Evolutionary conservation across 2,888 invertebrate genomes (phyloP), one percentile per base, ranked within the genome.

Genomic region (Meiosimyza platycephala): DNA sequence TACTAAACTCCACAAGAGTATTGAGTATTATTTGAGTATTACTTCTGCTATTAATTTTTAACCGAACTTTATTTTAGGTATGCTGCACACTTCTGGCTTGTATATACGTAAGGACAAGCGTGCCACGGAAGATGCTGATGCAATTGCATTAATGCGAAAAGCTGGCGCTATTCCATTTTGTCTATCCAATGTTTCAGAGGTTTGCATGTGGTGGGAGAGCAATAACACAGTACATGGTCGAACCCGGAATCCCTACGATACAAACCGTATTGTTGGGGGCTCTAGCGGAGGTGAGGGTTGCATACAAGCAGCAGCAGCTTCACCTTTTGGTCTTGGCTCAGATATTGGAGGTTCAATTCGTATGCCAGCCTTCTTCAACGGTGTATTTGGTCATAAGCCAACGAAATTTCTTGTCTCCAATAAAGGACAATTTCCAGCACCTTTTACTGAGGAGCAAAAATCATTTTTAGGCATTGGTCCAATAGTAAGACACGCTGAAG

Each of bases 201-300:
- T 97, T 69, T 97, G 97, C 87, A 94, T 98, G 96, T 98, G 97
- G 97, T 95, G 94, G 93, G 96, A 97, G 86, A 93, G 94, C 54
- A 91, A 92, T 80, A 97, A 97, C 85, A 91, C 92, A 40, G 90
- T 96, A 15, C 93, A 95, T 81, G 97, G 97, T 0, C 89, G 94
- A 71, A 92, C 95, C 0, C 91, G 90, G 63, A 97, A 97, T 85
- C 94, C 97, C 0, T 97, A 97, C 86, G 92, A 96, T 82, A 92
- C 92, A 0, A 92, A 90, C 69, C 91, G 95, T 76, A 97, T 93
- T 74, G 95, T 95, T 1, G 98, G 98, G 0, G 98, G 98, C 13
- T 97, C 97, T 2, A 97, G 97, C 5, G 98, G 98, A 52, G 95
- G 95, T 16, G 95, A 96, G 86, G 95, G 94, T 16, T 92, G 92